Percentiles rank a stretch among this genome's conserved stretches.
phyloP scores from a whole-genome alignment of 2,888 invertebrate genomes.

The Anagyrus pseudococci region DNA sequence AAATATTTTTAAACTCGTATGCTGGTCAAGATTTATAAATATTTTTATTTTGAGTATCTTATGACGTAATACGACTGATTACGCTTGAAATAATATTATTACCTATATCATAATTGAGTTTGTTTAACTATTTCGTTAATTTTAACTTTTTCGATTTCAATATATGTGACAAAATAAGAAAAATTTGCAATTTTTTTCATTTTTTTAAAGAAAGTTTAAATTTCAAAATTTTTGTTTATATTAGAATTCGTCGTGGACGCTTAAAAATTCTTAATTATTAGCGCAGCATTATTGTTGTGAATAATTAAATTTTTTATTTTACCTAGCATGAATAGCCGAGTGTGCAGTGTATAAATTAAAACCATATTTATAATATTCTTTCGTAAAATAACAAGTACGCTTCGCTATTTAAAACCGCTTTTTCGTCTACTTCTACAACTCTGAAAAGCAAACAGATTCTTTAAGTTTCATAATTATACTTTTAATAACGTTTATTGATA shows the following conservation, averaged over 20 bases:
- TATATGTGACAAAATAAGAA: background rate
- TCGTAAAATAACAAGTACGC: slow-evolving; percentile 98
- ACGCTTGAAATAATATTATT: background rate
- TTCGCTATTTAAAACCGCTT: slow-evolving; percentile 82
- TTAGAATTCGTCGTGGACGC: slow-evolving; percentile 11
- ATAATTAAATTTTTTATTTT: slow-evolving; percentile 12
- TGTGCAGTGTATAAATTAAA: slow-evolving; percentile 21
- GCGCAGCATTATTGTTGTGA: slow-evolving; percentile 12
- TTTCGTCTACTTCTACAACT: slow-evolving; percentile 82
- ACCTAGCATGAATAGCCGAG: slow-evolving; percentile 16
- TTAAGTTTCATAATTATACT: background rate
- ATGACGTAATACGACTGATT: background rate
- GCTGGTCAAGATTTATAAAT: slow-evolving; percentile 2
- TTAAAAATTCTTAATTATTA: slow-evolving; percentile 19
- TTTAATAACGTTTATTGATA: background rate
- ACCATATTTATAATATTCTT: slow-evolving; percentile 74
- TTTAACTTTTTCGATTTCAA: too few species aligned
- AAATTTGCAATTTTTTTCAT: too few species aligned
- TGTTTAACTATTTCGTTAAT: too few species aligned
- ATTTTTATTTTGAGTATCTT: slow-evolving; percentile 20
- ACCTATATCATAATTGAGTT: too few species aligned
- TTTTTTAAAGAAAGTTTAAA: slow-evolving; percentile 21
- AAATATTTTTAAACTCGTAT: slow-evolving; percentile 16
- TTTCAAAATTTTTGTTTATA: slow-evolving; percentile 14
- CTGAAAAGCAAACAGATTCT: slow-evolving; percentile 42